Evolutionary conservation across 2,888 invertebrate species (phyloP).

Genomic region (Rhagonycha fulva): DNA sequence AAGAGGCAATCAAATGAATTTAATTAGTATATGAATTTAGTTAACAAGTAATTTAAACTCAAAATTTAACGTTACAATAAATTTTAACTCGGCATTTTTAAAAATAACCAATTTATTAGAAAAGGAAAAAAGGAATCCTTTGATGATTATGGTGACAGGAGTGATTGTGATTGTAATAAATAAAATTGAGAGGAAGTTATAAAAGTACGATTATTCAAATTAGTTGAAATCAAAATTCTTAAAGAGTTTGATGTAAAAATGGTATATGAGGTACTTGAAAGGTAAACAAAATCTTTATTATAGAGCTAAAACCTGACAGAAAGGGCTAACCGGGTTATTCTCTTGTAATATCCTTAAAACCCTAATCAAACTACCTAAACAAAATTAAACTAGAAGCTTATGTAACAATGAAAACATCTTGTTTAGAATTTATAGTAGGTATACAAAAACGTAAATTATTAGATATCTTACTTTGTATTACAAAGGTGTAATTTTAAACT

Average conservation of each 20-base stretch:
- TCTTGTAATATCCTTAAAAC: neutral
- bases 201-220: neutral
- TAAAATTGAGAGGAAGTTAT: neutral
- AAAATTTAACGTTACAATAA: neutral
- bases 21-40: neutral
- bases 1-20: neutral
- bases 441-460: conserved; percentile 16
- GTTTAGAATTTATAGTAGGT: conserved; percentile 9
- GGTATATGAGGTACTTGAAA: neutral
- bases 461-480: conserved; percentile 18
- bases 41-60: neutral
- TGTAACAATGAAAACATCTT: conserved; percentile 7
- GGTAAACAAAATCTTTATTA: conserved; percentile 3
- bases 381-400: conserved; percentile 5
- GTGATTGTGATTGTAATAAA: neutral
- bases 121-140: too few relatives aligned
- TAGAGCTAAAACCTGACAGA: neutral
- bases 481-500: conserved; percentile 23
- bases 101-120: too few relatives aligned
- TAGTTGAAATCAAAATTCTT: neutral
- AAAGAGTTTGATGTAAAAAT: neutral
- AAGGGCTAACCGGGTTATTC: conserved; percentile 2
- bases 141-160: too few relatives aligned
- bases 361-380: conserved; percentile 4
- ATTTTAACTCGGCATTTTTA: too few relatives aligned